Base-by-base conservation (phyloP, 1,140 invertebrate species). In the Mactra quadrangularis region DNA sequence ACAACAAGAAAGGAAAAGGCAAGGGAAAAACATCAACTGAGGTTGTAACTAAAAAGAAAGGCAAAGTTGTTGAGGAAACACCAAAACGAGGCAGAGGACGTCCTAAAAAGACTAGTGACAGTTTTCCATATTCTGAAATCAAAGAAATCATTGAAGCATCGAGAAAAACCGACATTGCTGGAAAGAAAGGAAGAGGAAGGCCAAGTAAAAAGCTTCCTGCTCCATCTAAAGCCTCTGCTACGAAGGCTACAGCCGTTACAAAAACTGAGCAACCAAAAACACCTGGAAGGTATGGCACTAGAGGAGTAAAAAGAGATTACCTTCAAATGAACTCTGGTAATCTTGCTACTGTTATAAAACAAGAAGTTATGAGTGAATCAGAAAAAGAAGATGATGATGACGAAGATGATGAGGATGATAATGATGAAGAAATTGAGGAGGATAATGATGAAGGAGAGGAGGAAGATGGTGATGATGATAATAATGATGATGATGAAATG, bases 91-190 rank as follows among this genome's bases (percentile, higher is more conserved):
- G 52, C 19, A 52, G 33, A 27, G 59, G 41, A 22, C 50, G 76
- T 55, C 59, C 59, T 55, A 66, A 64, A 17, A 66, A 70, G 33
- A 66, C 17, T 11, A 50, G 1, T 35, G 76, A 79, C 33, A 79
- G 52, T 17, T 79, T 79, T 59, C 76, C 76, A n/a, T 79, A 79
- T 45, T 79, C 76, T 25, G 76, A 79, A 59, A 79, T 79, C 55
- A 66, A 79, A 38, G 76, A 79, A 38, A 79, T 77, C 6, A 79
- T 79, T 27, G 76, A 50, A 57, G 76, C 76, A 38, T 68, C 62
- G 0, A 79, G 70, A 33, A 68, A 79, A 31, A 68, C 76, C 6
- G 76, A 79, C n/a, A 50, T 57, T 0, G 25, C 31, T 62, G 75
- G 60, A 6, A 79, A 79, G 38, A 79, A 35, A 79, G 76, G 62